Evolutionary conservation across 1,140 invertebrate species (phyloP), one percentile per base, ranked within the genome.

Genomic region (Bombus breviceps): DNA sequence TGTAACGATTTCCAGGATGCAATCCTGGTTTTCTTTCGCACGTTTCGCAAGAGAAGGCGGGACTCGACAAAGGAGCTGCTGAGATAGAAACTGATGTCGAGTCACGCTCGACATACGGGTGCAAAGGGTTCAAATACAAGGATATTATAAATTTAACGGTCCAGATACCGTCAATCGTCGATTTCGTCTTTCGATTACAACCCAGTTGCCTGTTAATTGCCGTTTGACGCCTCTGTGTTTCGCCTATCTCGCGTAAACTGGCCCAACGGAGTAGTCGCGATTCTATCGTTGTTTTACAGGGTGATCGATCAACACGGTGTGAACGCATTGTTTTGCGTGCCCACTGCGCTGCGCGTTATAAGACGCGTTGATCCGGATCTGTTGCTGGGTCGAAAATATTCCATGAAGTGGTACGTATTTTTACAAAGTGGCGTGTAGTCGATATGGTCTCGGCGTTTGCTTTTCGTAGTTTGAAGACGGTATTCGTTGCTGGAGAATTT

Each of bases 401-500:
- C 96, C 64, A 96, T 96, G 66, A 97, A 97, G 83, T 97, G 97
- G 91, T 96, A 94, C 95, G 95, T 94, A 80, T 2, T 32, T 76
- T 8, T 1, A 9, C 9, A 39, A 68, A 34, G 39, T 0, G 5
- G 41, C 12, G 10, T 32, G 1, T 9, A 2, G 8, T 59, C 28
- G 10, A 62, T n/a, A 13, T 1, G 1, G 59, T 13, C 5, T 22
- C 1, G 18, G 5, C 15, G 15, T 15, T 39, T 12, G 43, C 5
- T 28, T 59, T 47, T 57, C 4, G 1, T 25, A 97, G 96, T 28
- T 96, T 99, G 87, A 97, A 97, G 83, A 96, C 96, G 15, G 96
- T 99, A 78, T 99, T 98, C 93, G 97, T 99, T 10, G 98, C 98
- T 84, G 98, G 98, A 1, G 98, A 99, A 94, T 98, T 99, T 92